phyloP scores from a whole-genome alignment of 2,113 vertebrate genomes.

The Caloenas nicobarica region DNA sequence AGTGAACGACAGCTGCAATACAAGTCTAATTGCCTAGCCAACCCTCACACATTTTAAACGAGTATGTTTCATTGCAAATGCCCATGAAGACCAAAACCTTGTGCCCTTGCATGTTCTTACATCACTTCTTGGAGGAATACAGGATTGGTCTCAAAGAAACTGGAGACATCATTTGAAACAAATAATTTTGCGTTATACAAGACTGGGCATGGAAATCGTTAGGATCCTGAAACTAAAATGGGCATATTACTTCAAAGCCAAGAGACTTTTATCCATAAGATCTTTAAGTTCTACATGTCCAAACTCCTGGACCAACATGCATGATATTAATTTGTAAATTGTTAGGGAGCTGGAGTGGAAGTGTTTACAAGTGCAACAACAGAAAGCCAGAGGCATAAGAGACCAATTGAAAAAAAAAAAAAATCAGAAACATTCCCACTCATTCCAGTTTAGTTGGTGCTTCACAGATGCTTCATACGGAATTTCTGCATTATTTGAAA shows the following conservation, averaged over 20 bases:
- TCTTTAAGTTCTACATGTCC: neutral
- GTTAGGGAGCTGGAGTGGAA: neutral
- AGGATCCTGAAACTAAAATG: neutral
- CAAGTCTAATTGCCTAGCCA: neutral
- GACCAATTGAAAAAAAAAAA: neutral
- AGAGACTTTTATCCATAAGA: neutral
- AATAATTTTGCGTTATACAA: neutral
- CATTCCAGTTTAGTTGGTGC: neutral
- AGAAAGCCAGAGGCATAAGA: neutral
- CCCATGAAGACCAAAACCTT: neutral
- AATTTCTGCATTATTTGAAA: neutral
- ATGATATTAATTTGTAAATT: accelerated
- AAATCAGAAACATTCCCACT: neutral
- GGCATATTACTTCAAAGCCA: neutral
- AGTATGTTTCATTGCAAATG: neutral
- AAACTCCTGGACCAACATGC: neutral
- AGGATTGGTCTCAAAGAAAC: neutral
- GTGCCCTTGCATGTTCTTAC: neutral
- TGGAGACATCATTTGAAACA: neutral
- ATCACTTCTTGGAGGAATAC: neutral
- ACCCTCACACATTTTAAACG: neutral
- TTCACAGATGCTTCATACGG: neutral
- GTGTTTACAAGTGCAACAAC: neutral
- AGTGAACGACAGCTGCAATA: neutral
- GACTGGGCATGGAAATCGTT: neutral